phyloP scores from a whole-genome alignment of 2,888 invertebrate genomes.

The Erpobdella octoculata region DNA sequence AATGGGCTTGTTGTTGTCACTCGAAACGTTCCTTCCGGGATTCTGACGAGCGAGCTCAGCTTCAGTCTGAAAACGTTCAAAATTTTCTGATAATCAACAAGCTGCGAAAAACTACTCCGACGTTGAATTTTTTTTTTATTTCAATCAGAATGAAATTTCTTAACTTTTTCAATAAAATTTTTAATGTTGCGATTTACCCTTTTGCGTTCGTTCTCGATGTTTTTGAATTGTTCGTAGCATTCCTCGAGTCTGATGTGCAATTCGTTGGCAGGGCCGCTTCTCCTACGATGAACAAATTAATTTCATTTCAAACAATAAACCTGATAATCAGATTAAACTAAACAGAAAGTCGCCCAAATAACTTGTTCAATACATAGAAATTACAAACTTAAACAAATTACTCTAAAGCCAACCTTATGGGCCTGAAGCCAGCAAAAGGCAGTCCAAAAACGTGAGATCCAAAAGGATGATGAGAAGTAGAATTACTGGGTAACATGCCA shows the following conservation, averaged over 20 bases:
- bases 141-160: background rate
- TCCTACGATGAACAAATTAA: conserved; percentile 43
- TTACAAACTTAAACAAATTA: background rate
- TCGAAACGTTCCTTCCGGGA: conserved; percentile 70
- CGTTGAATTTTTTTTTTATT: background rate
- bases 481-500: background rate
- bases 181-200: conserved; percentile 53
- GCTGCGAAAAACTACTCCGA: background rate
- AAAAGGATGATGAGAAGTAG: too few relatives aligned
- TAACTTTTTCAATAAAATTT: background rate
- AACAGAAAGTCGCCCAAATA: background rate
- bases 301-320: background rate
- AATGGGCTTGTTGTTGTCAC: conserved; percentile 67
- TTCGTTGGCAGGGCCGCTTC: conserved; percentile 56
- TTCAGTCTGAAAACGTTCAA: conserved; percentile 56
- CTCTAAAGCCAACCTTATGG: conserved; percentile 10
- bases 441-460: background rate
- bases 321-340: background rate
- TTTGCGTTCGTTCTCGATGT: conserved; percentile 70
- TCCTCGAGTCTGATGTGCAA: conserved; percentile 67
- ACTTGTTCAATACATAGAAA: background rate
- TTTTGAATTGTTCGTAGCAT: conserved; percentile 71
- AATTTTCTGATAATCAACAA: background rate
- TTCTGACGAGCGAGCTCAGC: conserved; percentile 69
- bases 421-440: background rate